A percentile compares a stretch with the other conserved stretches of the same genome.
Conservation (phyloP, 2,888 invertebrate species). For the Torymus aiolomorphi region DNA sequence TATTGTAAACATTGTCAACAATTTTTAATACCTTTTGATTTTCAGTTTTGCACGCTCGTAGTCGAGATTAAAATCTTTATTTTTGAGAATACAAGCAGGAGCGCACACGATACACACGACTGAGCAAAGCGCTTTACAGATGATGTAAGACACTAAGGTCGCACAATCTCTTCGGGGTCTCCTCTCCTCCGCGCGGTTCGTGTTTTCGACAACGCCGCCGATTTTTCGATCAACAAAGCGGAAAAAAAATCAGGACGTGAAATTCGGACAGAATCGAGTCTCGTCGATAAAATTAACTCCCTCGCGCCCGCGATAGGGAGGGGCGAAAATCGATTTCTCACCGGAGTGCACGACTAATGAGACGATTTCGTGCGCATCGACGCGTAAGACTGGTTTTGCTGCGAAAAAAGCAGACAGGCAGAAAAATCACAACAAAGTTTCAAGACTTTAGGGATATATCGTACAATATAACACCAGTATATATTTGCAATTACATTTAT, state of each 20-base stretch:
- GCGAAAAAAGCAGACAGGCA: no score
- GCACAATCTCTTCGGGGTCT: neutral
- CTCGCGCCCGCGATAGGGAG: neutral
- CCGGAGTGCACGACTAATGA: conserved; percentile 34
- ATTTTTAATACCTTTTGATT: neutral
- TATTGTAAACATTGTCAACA: no score
- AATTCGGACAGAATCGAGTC: conserved; percentile 10
- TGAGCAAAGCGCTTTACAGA: conserved; percentile 25
- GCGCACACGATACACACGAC: conserved; percentile 11
- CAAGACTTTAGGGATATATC: no score
- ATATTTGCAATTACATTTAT: no score
- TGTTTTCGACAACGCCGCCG: no score
- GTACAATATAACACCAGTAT: no score
- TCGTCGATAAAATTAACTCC: conserved; percentile 33
- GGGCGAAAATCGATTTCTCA: conserved; percentile 53
- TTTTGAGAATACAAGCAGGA: neutral
- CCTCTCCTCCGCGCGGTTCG: no score
- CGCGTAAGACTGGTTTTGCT: conserved; percentile 20
- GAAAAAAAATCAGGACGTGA: conserved; percentile 43
- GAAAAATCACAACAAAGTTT: no score
- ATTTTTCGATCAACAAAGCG: neutral
- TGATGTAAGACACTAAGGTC: conserved; percentile 40
- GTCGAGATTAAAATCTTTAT: conserved; percentile 23
- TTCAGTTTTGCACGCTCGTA: neutral
- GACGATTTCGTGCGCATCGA: conserved; percentile 50